Evolutionary conservation across 2,113 vertebrate species (phyloP).

Genomic region (Lichenostomus cassidix): DNA sequence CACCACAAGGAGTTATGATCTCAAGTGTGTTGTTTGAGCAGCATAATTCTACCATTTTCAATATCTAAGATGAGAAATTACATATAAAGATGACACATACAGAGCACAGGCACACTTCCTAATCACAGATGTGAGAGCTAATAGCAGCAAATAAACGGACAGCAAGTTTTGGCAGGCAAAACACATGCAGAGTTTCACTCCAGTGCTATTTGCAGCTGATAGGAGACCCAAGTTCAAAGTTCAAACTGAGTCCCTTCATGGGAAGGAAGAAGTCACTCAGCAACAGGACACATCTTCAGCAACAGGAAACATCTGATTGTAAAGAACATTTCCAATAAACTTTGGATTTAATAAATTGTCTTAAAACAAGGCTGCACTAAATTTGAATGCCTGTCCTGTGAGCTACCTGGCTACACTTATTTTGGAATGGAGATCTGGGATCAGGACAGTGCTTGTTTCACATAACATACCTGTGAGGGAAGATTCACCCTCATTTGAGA

Average conservation of each 20-base stretch:
- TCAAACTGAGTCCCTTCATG: constrained; percentile 22
- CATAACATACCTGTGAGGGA: accelerated
- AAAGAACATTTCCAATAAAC: constrained; percentile 62
- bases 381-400: not conserved
- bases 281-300: constrained; percentile 69
- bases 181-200: not conserved
- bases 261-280: constrained; percentile 14
- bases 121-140: not conserved
- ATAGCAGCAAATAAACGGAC: not conserved
- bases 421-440: accelerated
- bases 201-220: not conserved
- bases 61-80: not conserved
- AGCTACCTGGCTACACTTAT: not conserved
- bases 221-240: not conserved
- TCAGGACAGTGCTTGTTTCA: not conserved
- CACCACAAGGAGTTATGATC: not conserved
- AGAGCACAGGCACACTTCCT: not conserved
- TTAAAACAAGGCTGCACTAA: not conserved
- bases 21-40: not conserved
- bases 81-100: not conserved
- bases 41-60: not conserved
- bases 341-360: constrained; percentile 14
- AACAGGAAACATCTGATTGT: constrained; percentile 72
- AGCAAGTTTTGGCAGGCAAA: not conserved
- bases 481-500: not conserved